These are phyloP conservation scores for Omphaloscelis lunosa DNA, from an alignment of 2,888 invertebrate species.

Conservation along the genomic window DNA sequence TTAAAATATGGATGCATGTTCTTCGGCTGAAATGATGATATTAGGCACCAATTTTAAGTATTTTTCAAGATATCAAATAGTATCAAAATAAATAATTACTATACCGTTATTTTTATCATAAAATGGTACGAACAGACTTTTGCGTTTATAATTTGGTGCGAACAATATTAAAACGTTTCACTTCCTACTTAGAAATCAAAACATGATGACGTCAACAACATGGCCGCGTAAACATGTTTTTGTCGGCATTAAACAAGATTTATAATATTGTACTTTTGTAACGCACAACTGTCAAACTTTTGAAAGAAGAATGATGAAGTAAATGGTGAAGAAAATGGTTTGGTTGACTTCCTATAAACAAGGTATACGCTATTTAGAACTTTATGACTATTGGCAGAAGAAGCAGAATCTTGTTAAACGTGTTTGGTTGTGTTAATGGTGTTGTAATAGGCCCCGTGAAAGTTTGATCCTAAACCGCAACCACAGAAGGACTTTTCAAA, in stretches of 20 bases:
- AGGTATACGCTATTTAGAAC: background rate
- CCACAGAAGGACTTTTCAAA: background rate
- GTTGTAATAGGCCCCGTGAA: background rate
- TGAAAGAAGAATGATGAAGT: slow-evolving; percentile 50
- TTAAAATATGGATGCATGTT: too few relatives aligned
- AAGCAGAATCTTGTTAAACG: background rate
- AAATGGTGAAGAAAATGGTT: slow-evolving; percentile 45
- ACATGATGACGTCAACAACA: slow-evolving; percentile 59
- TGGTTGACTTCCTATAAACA: slow-evolving; percentile 9
- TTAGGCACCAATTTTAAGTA: too few relatives aligned
- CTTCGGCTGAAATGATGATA: too few relatives aligned
- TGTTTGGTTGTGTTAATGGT: background rate
- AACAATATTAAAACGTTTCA: slow-evolving; percentile 33
- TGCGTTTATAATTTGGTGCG: slow-evolving; percentile 9
- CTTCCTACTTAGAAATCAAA: slow-evolving; percentile 47
- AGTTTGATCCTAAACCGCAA: background rate
- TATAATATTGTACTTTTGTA: slow-evolving; percentile 65
- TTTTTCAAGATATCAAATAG: too few relatives aligned
- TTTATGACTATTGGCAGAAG: background rate
- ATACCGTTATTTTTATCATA: too few relatives aligned
- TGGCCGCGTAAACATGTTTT: slow-evolving; percentile 68
- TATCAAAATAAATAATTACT: too few relatives aligned
- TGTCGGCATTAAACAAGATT: slow-evolving; percentile 65
- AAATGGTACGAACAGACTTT: too few relatives aligned
- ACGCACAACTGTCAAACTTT: slow-evolving; percentile 59